Evolutionary conservation across 2,888 invertebrate genomes (phyloP), one percentile per base, ranked within the genome.

Genomic region (Ennomos quercinarius): DNA sequence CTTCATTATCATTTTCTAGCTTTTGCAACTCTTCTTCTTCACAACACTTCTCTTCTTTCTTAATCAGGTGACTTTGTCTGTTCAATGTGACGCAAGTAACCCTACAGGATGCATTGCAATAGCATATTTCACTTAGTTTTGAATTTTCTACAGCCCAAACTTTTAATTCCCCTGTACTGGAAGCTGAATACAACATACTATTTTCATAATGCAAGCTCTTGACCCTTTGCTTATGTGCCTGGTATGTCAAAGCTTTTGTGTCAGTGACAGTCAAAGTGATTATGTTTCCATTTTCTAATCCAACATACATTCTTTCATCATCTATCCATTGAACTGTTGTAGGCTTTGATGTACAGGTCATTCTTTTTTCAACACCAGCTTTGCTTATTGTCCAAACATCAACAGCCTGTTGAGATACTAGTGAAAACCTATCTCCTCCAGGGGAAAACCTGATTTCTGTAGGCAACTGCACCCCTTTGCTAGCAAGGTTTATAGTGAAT

Each of bases 401-500:
- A 36, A 98, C 91, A 63, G 93, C 93, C 73, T 94, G 95, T 54
- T 95, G 95, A 41, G 96, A 95, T 27, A 95, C 94, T 50, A 98
- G 82, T 5, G 96, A 94, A 84, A 98, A 99, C 73, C 94, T 93
- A 40, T 94, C 93, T 13, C 97, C 98, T 71, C 94, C 93, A 5
- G 96, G 95, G 48, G 96, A 96, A 96, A 98, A 99, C 52, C 86
- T 86, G 0, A 95, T 81, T 70, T 94, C 94, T 72, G 90, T 85
- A 44, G 91, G 86, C 76, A 87, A 71, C 43, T 88, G 83, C 47
- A 93, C 89, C 62, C 93, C 93, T 87, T 95, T 96, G 76, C 94
- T 95, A 64, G 95, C 95, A 37, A 98, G 90, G 83, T 98, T 98
- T n/a, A 96, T 97, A 0, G 96, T 95, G 82, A 97, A 99, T 0